Evolutionary conservation across 2,797 vertebrate species (phyloP), one percentile per base, ranked within the genome.

Genomic region (Alca torda): DNA sequence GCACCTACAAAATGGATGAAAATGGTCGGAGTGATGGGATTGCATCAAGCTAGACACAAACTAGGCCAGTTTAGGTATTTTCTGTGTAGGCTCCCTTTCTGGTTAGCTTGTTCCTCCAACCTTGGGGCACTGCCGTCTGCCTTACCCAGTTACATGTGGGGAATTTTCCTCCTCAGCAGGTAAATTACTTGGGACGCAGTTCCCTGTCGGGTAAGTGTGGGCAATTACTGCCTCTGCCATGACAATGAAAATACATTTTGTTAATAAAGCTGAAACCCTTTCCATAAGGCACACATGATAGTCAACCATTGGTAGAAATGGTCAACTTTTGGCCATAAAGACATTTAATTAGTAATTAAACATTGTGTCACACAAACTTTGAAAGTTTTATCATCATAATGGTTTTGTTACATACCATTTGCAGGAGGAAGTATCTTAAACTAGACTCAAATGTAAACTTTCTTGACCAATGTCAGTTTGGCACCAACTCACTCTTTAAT

Each of bases 401-500:
- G 23, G 33, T 59, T 91, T 92, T 2, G 0, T 63, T 93, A 81
- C 64, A 70, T 77, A 93, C 75, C 78, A 94, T 93, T 97, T 82
- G 68, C 74, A 89, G 39, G 45, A 81, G 51, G 25, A 48, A 35
- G 41, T 93, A 92, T 94, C 91, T 95, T 85, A 68, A 93, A 95
- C 85, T 91, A 92, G 91, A 75, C 72, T 97, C n/a, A 94, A 95
- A 93, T 81, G 56, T 97, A 97, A 98, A 98, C 94, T 98, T 97
- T 96, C 90, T 95, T 96, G 97, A 98, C 98, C 97, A 95, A 61
- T 86, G 95, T 95, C 96, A 91, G 75, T 89, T 96, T 98, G 97
- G 96, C 92, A 96, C 70, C 90, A 93, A 89, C 70, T 97, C 70
- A 83, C 91, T 91, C n/a, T 95, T 98, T 98, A 98, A 98, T 98